phyloP scores from a whole-genome alignment of 2,797 vertebrate genomes.

The Pipistrellus pipistrellus region DNA sequence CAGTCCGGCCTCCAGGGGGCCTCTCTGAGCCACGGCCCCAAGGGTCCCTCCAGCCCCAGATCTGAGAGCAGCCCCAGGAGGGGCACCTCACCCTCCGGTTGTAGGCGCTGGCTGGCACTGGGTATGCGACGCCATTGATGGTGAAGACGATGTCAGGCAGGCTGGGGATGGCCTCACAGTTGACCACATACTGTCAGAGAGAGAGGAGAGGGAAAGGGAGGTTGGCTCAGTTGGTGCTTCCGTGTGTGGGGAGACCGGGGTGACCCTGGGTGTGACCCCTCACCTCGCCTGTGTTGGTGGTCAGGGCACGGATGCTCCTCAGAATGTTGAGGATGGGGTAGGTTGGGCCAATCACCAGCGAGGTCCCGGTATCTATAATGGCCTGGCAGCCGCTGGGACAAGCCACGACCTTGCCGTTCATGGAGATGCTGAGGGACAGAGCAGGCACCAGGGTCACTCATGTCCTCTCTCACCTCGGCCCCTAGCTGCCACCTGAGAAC shows the following conservation, averaged over 20 bases:
- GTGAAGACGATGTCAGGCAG: constrained; percentile 84
- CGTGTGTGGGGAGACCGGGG: background rate
- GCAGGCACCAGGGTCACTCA: too few relatives aligned
- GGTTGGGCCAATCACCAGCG: too few relatives aligned
- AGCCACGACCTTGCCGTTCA: too few relatives aligned
- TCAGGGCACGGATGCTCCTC: background rate
- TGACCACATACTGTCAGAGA: constrained; percentile 72
- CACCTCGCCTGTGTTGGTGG: constrained; percentile 67
- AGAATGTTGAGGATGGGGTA: constrained; percentile 57
- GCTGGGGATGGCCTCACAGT: background rate
- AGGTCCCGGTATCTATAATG: too few relatives aligned
- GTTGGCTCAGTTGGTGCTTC: accelerated
- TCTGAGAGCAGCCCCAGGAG: background rate
- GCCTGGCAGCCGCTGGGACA: too few relatives aligned
- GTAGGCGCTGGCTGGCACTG: constrained; percentile 84
- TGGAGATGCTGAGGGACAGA: too few relatives aligned
- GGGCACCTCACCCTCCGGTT: constrained; percentile 81
- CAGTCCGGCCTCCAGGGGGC: too few relatives aligned
- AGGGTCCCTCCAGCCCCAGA: background rate
- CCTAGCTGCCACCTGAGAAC: too few relatives aligned
- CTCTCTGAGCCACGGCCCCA: accelerated
- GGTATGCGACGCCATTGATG: constrained; percentile 78
- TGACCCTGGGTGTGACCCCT: background rate
- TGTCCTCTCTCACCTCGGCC: too few relatives aligned
- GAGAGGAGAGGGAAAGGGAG: background rate